These are phyloP conservation scores for Notarius lentiginosus DNA, from an alignment of 2,113 vertebrate genomes.

Conservation along the genomic window DNA sequence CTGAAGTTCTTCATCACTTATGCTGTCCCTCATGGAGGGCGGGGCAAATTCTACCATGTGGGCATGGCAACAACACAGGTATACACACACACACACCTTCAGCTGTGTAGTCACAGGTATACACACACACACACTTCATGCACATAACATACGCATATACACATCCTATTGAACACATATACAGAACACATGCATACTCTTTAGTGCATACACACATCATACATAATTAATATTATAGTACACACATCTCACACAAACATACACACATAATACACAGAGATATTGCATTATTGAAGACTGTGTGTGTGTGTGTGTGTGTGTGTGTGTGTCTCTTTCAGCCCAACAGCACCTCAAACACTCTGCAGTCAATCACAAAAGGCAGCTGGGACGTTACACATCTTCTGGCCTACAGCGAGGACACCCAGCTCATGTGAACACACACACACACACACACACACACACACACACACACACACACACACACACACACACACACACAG, in stretches of 20 bases:
- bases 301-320: constrained; percentile 13
- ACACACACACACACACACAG: constrained; percentile 53
- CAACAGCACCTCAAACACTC: constrained; percentile 87
- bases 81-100: neutral
- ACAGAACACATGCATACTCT: neutral
- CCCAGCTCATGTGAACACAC: constrained; percentile 85
- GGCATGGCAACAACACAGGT: constrained; percentile 92
- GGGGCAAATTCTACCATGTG: constrained; percentile 93
- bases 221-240: neutral
- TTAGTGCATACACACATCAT: neutral
- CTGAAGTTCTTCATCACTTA: constrained; percentile 90
- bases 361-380: constrained; percentile 92
- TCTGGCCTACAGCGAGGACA: constrained; percentile 87
- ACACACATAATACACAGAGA: neutral
- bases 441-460: constrained; percentile 5
- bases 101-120: too few relatives aligned
- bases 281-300: neutral
- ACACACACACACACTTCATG: neutral
- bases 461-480: neutral
- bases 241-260: neutral
- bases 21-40: constrained; percentile 88
- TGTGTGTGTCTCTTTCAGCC: constrained; percentile 68
- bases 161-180: neutral
- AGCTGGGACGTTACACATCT: constrained; percentile 95
- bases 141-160: neutral